Percentiles rank a stretch among this genome's conserved stretches.
These are phyloP conservation scores for Psittacula derbiana DNA, from an alignment of 2,797 vertebrate species.

Conservation along the genomic window DNA sequence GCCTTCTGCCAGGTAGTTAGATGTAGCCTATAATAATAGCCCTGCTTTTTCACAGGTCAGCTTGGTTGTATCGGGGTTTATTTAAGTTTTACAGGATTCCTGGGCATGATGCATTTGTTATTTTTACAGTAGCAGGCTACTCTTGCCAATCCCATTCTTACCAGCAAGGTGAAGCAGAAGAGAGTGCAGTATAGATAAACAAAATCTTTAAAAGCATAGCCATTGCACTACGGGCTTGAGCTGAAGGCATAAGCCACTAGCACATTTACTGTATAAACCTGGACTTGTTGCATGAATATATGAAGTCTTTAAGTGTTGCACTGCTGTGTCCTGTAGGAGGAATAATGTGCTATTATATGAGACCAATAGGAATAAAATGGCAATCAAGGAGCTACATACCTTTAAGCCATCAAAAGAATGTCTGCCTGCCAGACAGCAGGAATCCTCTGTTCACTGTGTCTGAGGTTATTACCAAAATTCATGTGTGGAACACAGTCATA, in stretches of 20 bases:
- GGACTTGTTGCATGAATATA: background rate
- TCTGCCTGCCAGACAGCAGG: background rate
- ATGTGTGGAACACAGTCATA: background rate
- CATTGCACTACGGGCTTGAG: background rate
- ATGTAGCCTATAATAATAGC: background rate
- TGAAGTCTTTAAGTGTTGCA: background rate
- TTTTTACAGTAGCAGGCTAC: background rate
- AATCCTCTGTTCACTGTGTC: background rate
- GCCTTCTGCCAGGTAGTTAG: background rate
- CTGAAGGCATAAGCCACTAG: background rate
- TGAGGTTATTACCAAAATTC: background rate
- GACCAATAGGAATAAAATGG: background rate
- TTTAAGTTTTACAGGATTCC: background rate
- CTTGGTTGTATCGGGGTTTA: background rate
- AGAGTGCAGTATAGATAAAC: background rate
- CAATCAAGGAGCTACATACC: accelerated
- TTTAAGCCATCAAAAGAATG: background rate
- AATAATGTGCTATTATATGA: background rate
- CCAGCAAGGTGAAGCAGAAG: background rate
- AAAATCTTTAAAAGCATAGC: background rate
- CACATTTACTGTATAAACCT: background rate
- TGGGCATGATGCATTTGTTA: background rate
- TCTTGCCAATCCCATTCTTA: background rate
- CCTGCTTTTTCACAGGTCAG: background rate
- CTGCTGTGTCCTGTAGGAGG: background rate